A percentile compares a stretch with the other conserved stretches of the same genome.
Conservation (phyloP, 2,888 invertebrate genomes). For the Calliscelio sp. region DNA sequence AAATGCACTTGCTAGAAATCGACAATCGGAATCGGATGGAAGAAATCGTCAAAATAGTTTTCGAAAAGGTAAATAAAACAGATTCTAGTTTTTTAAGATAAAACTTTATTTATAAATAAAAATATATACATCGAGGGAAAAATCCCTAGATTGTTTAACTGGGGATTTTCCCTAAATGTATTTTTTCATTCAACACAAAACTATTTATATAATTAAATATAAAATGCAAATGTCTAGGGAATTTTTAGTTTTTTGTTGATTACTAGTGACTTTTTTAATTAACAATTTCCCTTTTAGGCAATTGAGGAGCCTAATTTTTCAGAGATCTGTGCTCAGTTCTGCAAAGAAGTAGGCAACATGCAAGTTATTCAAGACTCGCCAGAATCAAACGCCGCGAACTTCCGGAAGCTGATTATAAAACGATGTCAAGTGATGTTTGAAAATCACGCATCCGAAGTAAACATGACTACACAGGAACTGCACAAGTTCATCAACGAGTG, state of each 20-base stretch:
- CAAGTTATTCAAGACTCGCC: slow-evolving; percentile 88
- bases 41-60: slow-evolving; percentile 86
- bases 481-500: slow-evolving; percentile 88
- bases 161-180: no score
- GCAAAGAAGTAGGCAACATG: slow-evolving; percentile 89
- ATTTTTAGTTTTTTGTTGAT: no score
- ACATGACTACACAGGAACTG: no score
- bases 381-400: slow-evolving; percentile 84
- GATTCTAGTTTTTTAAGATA: no score
- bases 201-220: no score
- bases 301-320: slow-evolving; percentile 98
- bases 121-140: no score
- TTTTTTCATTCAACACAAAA: no score
- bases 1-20: no score
- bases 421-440: slow-evolving; percentile 97
- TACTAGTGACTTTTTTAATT: no score
- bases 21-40: slow-evolving; percentile 92
- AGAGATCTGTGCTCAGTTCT: slow-evolving; percentile 95
- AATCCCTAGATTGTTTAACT: no score
- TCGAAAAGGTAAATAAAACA: slow-evolving; percentile 95
- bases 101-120: no score
- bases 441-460: slow-evolving; percentile 91
- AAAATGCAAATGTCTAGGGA: no score
- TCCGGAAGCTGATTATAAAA: slow-evolving; percentile 92
- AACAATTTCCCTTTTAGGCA: slow-evolving; percentile 89